phyloP scores from a whole-genome alignment of 2,888 invertebrate species.

The Scaptomyza tumidula region DNA sequence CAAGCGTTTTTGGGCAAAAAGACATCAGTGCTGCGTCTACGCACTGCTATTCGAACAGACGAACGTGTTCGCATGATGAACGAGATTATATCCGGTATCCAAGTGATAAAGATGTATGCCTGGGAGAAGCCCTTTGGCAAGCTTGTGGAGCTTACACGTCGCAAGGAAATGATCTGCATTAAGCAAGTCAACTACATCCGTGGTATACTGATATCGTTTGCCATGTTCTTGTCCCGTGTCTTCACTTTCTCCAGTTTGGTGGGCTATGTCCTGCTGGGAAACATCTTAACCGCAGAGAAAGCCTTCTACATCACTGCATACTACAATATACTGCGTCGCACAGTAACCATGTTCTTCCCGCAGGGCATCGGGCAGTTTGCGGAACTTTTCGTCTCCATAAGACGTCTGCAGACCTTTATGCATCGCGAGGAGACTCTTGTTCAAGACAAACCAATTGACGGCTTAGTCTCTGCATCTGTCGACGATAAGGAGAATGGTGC shows the following conservation, averaged over 20 bases:
- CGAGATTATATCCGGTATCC: slow-evolving; percentile 94
- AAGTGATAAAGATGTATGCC: slow-evolving; percentile 98
- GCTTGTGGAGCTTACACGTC: slow-evolving; percentile 88
- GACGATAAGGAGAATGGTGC: slow-evolving; percentile 49
- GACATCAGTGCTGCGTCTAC: slow-evolving; percentile 89
- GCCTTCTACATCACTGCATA: slow-evolving; percentile 95
- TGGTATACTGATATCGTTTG: slow-evolving; percentile 91
- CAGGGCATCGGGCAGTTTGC: slow-evolving; percentile 88
- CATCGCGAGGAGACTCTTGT: slow-evolving; percentile 86
- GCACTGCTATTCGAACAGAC: slow-evolving; percentile 94
- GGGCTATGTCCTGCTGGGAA: slow-evolving; percentile 89
- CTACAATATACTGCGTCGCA: slow-evolving; percentile 93
- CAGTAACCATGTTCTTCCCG: slow-evolving; percentile 95
- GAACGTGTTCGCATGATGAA: slow-evolving; percentile 95
- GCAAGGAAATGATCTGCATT: slow-evolving; percentile 87
- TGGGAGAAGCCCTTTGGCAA: slow-evolving; percentile 95
- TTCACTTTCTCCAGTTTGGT: slow-evolving; percentile 94
- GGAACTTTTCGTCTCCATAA: slow-evolving; percentile 87
- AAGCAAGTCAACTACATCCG: slow-evolving; percentile 90
- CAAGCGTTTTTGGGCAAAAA: slow-evolving; percentile 92
- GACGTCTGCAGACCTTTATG: slow-evolving; percentile 86
- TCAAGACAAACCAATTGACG: slow-evolving; percentile 67
- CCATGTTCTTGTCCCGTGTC: slow-evolving; percentile 94
- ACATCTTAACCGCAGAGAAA: slow-evolving; percentile 91
- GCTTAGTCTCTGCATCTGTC: slow-evolving; percentile 1